phyloP scores from a whole-genome alignment of 2,113 vertebrate genomes.

The Misgurnus mizolepis region DNA sequence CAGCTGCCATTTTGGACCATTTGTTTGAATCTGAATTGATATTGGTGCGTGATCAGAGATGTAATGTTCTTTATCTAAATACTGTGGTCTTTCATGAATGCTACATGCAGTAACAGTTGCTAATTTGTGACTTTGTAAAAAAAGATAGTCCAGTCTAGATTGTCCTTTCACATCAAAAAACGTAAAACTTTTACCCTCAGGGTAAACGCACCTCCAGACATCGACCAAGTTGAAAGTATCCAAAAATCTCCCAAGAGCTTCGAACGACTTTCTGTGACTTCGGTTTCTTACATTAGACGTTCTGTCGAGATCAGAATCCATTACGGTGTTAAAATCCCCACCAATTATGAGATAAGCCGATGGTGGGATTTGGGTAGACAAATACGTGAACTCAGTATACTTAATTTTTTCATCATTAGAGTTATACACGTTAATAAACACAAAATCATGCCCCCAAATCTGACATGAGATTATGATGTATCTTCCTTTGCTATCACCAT shows the following conservation, averaged over 20 bases:
- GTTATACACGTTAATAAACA: constrained; percentile 51
- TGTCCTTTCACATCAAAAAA: constrained; percentile 45
- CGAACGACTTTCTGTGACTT: no score
- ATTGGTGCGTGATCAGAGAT: no score
- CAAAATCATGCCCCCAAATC: constrained; percentile 40
- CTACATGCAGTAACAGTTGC: no score
- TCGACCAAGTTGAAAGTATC: constrained; percentile 39
- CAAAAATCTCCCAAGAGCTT: not conserved
- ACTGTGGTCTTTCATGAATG: no score
- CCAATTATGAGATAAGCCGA: no score
- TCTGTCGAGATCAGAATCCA: no score
- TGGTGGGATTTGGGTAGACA: no score
- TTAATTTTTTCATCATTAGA: constrained; percentile 41
- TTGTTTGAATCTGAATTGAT: constrained; percentile 42
- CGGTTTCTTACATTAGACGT: no score
- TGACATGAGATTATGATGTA: constrained; percentile 38
- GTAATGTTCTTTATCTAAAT: no score
- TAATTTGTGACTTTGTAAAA: no score
- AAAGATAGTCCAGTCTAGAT: constrained; percentile 35
- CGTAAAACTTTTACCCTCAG: constrained; percentile 43
- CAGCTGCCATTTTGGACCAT: constrained; percentile 19
- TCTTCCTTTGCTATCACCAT: constrained; percentile 37
- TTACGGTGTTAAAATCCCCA: no score
- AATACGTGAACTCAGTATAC: not conserved
- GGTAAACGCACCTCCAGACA: constrained; percentile 46